These are phyloP conservation scores for Porites cylindrica DNA, from an alignment of 92 coral and sea anemone genomes.

Conservation along the genomic window DNA sequence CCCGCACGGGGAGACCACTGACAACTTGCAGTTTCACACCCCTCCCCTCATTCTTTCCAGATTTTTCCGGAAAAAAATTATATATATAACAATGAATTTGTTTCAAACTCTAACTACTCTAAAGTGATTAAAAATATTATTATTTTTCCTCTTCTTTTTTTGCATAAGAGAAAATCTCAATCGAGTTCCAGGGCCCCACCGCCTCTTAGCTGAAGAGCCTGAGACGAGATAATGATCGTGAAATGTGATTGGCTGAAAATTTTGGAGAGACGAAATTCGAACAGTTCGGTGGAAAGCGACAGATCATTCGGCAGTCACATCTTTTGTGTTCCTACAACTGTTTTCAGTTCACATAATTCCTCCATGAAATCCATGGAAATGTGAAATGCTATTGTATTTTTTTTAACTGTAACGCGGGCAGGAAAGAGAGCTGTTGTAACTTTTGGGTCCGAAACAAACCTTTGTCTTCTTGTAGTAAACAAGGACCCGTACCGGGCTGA, in stretches of 20 bases:
- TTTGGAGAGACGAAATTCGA: conserved; percentile 35
- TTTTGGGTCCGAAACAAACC: neutral
- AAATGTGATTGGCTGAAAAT: conserved; percentile 34
- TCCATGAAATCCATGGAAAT: neutral
- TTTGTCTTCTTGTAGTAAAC: neutral
- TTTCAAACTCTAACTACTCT: neutral
- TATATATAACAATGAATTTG: neutral
- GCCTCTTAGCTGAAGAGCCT: neutral
- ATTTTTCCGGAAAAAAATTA: neutral
- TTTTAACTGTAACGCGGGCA: neutral
- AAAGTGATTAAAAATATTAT: neutral
- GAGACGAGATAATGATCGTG: neutral
- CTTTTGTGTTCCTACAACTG: neutral
- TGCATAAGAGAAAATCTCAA: neutral
- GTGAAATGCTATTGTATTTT: neutral
- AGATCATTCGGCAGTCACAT: neutral
- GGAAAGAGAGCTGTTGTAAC: neutral
- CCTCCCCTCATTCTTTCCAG: neutral
- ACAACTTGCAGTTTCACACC: conserved; percentile 31
- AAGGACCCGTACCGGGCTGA: neutral
- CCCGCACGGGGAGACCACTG: conserved; percentile 17
- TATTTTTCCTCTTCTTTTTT: neutral
- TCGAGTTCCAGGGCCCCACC: neutral
- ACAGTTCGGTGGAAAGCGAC: neutral
- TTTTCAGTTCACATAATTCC: conserved; percentile 11